phyloP scores from a whole-genome alignment of 2,888 invertebrate species.

The Caenorhabditis sulstoni region DNA sequence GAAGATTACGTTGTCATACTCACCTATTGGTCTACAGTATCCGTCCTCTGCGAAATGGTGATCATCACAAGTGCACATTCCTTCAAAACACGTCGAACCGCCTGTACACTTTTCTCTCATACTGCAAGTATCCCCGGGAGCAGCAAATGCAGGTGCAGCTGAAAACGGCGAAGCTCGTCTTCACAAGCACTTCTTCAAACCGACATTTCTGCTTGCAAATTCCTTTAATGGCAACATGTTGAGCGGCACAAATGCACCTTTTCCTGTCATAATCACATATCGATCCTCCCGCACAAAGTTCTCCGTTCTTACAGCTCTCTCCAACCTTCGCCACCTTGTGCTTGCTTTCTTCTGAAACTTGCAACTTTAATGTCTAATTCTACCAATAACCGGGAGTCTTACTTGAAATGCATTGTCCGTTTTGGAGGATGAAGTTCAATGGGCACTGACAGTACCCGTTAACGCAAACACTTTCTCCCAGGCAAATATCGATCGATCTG shows the following conservation, averaged over 20 bases:
- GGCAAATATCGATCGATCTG: constrained; percentile 64
- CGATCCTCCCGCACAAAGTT: constrained; percentile 77
- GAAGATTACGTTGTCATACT: constrained; percentile 14
- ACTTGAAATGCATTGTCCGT: constrained; percentile 69
- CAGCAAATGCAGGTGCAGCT: constrained; percentile 63
- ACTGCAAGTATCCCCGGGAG: constrained; percentile 70
- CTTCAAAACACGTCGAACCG: constrained; percentile 70
- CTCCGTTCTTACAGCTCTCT: constrained; percentile 71
- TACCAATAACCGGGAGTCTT: background rate
- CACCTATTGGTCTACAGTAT: constrained; percentile 73
- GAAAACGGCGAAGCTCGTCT: too few species aligned
- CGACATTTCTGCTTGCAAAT: constrained; percentile 71
- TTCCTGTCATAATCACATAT: constrained; percentile 72
- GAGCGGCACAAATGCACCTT: constrained; percentile 75
- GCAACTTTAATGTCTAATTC: background rate
- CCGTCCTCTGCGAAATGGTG: constrained; percentile 72
- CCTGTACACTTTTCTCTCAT: constrained; percentile 69
- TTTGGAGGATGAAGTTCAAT: constrained; percentile 57
- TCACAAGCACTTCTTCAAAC: background rate
- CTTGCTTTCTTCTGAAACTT: constrained; percentile 48
- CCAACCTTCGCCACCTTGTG: constrained; percentile 70
- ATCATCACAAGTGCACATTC: constrained; percentile 71
- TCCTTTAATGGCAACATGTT: constrained; percentile 68
- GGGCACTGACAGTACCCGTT: constrained; percentile 72
- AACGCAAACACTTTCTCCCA: constrained; percentile 67